Evolutionary conservation across 2,888 invertebrate genomes (phyloP).

Genomic region (Oligia fasciuncula): DNA sequence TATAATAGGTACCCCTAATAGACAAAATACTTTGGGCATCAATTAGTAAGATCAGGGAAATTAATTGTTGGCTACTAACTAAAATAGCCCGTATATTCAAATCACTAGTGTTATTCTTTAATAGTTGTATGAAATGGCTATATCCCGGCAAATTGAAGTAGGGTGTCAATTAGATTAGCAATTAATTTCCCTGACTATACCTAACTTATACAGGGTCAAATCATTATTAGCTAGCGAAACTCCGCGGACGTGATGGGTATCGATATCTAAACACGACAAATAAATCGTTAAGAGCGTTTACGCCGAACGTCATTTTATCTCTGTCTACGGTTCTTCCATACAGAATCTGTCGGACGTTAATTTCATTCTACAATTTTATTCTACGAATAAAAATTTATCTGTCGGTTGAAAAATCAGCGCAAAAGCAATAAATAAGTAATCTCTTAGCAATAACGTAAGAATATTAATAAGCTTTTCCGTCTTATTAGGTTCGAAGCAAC

Average conservation of each 20-base stretch:
- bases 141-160: neutral
- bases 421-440: neutral
- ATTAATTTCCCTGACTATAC: neutral
- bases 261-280: no score
- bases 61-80: neutral
- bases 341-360: no score
- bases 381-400: no score
- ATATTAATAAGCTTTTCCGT: neutral
- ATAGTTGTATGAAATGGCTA: neutral
- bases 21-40: neutral
- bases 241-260: no score
- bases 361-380: no score
- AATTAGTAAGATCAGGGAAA: neutral
- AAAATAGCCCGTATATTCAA: neutral
- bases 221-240: no score
- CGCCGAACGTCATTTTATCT: no score
- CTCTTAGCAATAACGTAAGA: no score
- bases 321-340: no score
- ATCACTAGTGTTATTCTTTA: neutral
- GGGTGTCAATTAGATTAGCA: neutral
- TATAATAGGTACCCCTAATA: neutral
- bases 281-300: no score
- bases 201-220: neutral
- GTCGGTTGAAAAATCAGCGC: no score
- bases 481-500: neutral